Evolutionary conservation across 2,888 invertebrate genomes (phyloP).

Genomic region (Chrysopilus asiliformis): DNA sequence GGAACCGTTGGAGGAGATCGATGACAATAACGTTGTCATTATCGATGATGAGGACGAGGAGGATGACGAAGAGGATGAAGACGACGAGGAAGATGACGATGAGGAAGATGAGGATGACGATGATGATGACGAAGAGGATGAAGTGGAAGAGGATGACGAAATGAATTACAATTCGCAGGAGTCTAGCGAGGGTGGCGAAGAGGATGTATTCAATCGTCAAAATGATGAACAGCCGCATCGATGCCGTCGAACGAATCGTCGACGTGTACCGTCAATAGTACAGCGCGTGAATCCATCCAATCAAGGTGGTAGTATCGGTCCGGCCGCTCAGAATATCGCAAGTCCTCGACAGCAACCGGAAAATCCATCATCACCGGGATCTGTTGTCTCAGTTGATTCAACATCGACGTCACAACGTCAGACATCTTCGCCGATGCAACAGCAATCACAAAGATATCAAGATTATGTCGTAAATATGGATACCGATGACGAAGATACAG

Average conservation of each 20-base stretch:
- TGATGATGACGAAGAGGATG: slow-evolving; percentile 10
- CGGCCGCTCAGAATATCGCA: no score
- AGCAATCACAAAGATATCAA: no score
- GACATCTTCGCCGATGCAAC: no score
- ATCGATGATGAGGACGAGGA: slow-evolving; percentile 6
- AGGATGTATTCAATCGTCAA: slow-evolving; percentile 4
- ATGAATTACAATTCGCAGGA: slow-evolving; percentile 9
- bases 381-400: no score
- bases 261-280: no score
- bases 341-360: no score
- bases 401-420: no score
- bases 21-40: background rate
- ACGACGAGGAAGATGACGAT: slow-evolving; percentile 7
- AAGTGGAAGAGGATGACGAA: slow-evolving; percentile 9
- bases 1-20: slow-evolving; percentile 2
- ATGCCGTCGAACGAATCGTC: slow-evolving; percentile 5
- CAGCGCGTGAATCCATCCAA: no score
- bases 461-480: no score
- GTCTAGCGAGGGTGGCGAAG: slow-evolving; percentile 10
- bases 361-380: no score
- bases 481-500: no score
- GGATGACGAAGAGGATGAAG: slow-evolving; percentile 8
- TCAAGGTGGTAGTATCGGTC: no score
- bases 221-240: slow-evolving; percentile 1
- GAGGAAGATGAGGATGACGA: slow-evolving; percentile 11